phyloP scores from a whole-genome alignment of 2,888 invertebrate species.

The Branchellion lobata region DNA sequence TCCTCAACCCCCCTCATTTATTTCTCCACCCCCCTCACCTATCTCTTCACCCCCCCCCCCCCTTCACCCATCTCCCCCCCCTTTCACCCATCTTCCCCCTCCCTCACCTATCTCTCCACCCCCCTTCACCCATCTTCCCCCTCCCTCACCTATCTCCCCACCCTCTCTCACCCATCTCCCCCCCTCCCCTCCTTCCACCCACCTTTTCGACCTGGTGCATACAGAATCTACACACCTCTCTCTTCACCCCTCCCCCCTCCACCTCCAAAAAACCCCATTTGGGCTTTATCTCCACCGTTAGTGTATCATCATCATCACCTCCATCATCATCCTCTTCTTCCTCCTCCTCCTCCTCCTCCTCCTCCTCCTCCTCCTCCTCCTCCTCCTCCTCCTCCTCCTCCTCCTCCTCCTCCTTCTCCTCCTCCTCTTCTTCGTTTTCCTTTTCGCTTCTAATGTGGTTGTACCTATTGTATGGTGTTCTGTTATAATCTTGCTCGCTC shows the following conservation, averaged over 20 bases:
- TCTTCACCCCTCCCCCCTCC: slow-evolving; percentile 48
- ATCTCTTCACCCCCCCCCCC: too few relatives aligned
- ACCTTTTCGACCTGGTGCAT: slow-evolving; percentile 65
- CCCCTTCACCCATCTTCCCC: too few relatives aligned
- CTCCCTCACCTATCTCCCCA: too few relatives aligned
- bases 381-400: neutral
- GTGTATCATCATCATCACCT: slow-evolving; percentile 3
- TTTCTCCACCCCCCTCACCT: too few relatives aligned
- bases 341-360: neutral
- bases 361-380: neutral
- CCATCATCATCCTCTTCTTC: neutral
- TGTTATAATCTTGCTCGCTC: neutral
- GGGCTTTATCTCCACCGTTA: slow-evolving; percentile 39
- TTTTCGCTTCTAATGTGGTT: neutral
- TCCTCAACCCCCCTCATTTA: too few relatives aligned
- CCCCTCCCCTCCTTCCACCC: slow-evolving; percentile 45
- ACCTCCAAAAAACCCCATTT: slow-evolving; percentile 46
- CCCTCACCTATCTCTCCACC: too few relatives aligned
- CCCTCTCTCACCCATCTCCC: too few relatives aligned
- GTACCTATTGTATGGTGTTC: neutral
- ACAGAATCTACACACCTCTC: slow-evolving; percentile 57
- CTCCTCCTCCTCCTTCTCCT: neutral
- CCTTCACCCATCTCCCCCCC: too few relatives aligned
- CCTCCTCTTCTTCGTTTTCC: too few relatives aligned
- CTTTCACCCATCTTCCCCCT: too few relatives aligned